These are phyloP conservation scores for Anas bahamensis DNA, from an alignment of 2,797 vertebrate species.

Conservation along the genomic window DNA sequence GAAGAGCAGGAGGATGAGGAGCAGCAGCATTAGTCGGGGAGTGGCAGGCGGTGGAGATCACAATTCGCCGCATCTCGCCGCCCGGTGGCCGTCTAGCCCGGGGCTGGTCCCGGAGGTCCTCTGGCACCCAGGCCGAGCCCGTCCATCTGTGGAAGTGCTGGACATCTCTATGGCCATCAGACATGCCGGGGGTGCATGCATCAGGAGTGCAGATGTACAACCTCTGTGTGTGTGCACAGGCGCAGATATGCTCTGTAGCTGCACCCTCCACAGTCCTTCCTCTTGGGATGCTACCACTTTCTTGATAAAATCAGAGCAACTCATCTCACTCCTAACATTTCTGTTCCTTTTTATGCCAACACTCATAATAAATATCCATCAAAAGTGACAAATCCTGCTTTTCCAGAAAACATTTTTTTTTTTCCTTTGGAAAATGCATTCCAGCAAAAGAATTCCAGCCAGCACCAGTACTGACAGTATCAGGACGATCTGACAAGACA, in stretches of 20 bases:
- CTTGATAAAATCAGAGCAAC: background rate
- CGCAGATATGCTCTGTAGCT: fast-evolving
- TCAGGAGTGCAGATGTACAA: fast-evolving
- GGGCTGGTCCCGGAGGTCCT: too few relatives aligned
- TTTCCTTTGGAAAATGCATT: background rate
- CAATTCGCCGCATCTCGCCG: too few relatives aligned
- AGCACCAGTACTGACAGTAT: background rate
- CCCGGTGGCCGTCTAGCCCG: too few relatives aligned
- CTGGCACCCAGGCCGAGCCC: too few relatives aligned
- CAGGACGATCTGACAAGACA: background rate
- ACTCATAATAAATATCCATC: background rate
- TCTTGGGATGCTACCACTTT: background rate
- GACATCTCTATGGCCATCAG: too few relatives aligned
- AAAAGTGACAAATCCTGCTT: background rate
- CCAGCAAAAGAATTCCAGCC: background rate
- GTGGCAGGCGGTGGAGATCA: too few relatives aligned
- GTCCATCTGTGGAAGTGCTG: too few relatives aligned
- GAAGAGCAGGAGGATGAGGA: too few relatives aligned
- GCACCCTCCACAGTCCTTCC: background rate
- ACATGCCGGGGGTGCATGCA: fast-evolving
- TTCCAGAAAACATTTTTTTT: background rate
- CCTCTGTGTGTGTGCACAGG: background rate
- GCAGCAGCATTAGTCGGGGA: too few relatives aligned
- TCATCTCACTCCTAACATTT: background rate
- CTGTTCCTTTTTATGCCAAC: background rate